Conservation (phyloP, 2,888 invertebrate genomes). For the Hesperia comma region DNA sequence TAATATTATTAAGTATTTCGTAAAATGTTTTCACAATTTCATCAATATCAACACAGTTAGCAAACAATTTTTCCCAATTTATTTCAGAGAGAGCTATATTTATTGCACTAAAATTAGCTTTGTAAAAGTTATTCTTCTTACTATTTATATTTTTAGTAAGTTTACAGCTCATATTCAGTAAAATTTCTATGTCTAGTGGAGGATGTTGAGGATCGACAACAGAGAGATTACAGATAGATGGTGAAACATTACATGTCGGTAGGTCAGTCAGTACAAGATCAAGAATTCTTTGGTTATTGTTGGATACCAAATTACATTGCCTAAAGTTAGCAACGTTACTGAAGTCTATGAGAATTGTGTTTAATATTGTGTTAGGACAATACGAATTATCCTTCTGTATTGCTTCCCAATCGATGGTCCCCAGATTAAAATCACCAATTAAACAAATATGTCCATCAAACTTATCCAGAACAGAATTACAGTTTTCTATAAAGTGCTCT, state of each 20-base stretch:
- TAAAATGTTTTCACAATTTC: slow-evolving; percentile 1
- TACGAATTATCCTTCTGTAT: background rate
- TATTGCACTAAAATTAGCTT: background rate
- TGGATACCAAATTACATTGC: background rate
- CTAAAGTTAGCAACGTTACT: background rate
- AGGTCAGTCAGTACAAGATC: background rate
- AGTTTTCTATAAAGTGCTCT: background rate
- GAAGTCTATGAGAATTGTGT: background rate
- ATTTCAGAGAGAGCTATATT: background rate
- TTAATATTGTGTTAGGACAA: background rate
- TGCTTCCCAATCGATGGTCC: background rate
- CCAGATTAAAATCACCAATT: background rate
- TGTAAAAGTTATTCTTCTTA: background rate
- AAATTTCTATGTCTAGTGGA: background rate
- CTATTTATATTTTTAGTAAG: background rate
- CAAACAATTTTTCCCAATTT: too few relatives aligned
- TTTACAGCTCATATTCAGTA: too few relatives aligned
- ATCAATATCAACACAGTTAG: background rate
- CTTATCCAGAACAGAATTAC: background rate
- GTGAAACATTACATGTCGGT: background rate
- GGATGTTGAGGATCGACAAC: background rate
- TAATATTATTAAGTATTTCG: slow-evolving; percentile 3
- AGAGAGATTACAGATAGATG: background rate
- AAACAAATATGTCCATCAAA: background rate
- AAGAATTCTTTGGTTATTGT: background rate